phyloP scores from a whole-genome alignment of 2,888 invertebrate genomes.

The Cyaniris semiargus region DNA sequence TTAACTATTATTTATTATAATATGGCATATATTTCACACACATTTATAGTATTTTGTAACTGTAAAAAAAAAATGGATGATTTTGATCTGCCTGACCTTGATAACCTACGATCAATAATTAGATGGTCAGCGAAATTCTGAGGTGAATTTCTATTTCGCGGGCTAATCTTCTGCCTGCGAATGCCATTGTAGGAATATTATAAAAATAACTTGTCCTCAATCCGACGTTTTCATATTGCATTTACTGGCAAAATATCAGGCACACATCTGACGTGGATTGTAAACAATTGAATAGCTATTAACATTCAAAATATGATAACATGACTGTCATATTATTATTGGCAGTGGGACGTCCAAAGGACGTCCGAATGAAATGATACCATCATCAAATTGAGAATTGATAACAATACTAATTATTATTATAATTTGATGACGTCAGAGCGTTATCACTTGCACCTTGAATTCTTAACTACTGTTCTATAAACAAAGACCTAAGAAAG shows the following conservation, averaged over 20 bases:
- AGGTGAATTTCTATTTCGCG: too few relatives aligned
- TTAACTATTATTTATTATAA: too few relatives aligned
- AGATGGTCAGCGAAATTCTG: too few relatives aligned
- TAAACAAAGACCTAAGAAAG: constrained; percentile 1
- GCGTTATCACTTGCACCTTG: not conserved
- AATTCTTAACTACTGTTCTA: not conserved
- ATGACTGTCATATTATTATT: not conserved
- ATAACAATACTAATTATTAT: not conserved
- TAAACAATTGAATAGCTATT: constrained; percentile 1
- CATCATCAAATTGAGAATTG: not conserved
- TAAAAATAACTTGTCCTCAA: not conserved
- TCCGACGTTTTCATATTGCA: not conserved
- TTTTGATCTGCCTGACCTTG: too few relatives aligned
- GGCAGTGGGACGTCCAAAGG: not conserved
- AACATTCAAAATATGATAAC: not conserved
- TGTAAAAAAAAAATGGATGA: too few relatives aligned
- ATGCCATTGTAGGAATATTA: not conserved
- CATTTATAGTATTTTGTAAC: too few relatives aligned
- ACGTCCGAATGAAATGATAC: not conserved
- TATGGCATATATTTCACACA: too few relatives aligned
- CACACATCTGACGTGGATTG: not conserved
- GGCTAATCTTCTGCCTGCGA: not conserved
- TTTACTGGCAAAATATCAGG: not conserved
- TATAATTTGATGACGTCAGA: not conserved
- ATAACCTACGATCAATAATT: too few relatives aligned